Evolutionary conservation across 2,888 invertebrate species (phyloP).

Genomic region (Amphiduros pacificus): DNA sequence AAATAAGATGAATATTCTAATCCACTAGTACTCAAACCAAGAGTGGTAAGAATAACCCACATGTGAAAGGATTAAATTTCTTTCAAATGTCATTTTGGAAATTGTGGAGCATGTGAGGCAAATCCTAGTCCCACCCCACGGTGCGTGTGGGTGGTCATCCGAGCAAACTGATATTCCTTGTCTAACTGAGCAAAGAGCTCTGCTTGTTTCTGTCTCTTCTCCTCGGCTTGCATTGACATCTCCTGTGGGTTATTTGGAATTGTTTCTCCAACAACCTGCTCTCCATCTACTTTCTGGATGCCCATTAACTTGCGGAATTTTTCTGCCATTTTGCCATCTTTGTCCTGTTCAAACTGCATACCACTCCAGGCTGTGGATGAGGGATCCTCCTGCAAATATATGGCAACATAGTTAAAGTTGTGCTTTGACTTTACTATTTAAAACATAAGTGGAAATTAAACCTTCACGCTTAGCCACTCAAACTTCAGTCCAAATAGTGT

Average conservation of each 20-base stretch:
- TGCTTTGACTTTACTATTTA: too few relatives aligned
- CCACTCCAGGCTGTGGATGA: constrained; percentile 42
- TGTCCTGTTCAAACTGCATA: constrained; percentile 85
- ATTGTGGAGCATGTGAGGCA: constrained; percentile 34
- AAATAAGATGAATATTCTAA: too few relatives aligned
- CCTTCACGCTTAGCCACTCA: too few relatives aligned
- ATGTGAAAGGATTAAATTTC: too few relatives aligned
- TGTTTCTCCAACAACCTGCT: constrained; percentile 44
- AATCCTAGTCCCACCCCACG: constrained; percentile 67
- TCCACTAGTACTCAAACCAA: too few relatives aligned
- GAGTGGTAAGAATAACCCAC: too few relatives aligned
- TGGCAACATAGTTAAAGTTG: too few relatives aligned
- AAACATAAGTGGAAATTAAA: too few relatives aligned
- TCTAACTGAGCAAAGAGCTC: constrained; percentile 93
- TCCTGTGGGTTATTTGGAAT: constrained; percentile 6
- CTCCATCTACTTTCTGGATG: constrained; percentile 28
- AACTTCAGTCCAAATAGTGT: too few relatives aligned
- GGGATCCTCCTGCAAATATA: constrained; percentile 13
- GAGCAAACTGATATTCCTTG: constrained; percentile 92
- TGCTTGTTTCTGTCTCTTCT: constrained; percentile 54
- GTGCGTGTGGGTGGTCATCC: constrained; percentile 95
- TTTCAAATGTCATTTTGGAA: constrained; percentile 8
- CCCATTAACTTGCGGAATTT: constrained; percentile 98
- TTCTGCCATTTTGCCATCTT: constrained; percentile 87
- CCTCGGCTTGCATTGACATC: constrained; percentile 32